phyloP scores from a whole-genome alignment of 2,888 invertebrate genomes.

The Drosophila ezoana region DNA sequence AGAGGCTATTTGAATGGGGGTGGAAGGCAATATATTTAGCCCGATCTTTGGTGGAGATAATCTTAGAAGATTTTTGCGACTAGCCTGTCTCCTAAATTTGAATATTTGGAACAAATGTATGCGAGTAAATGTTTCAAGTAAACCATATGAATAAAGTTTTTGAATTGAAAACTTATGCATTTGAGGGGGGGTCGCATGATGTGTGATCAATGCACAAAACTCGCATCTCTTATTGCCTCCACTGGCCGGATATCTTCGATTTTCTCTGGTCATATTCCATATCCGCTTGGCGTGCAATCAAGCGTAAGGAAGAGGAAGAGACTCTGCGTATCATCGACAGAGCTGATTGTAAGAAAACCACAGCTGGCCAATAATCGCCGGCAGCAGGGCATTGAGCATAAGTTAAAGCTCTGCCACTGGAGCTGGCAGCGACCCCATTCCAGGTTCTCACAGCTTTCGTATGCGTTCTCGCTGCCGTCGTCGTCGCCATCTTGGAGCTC shows the following conservation, averaged over 20 bases:
- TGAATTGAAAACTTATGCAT: no score
- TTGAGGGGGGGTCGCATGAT: not conserved
- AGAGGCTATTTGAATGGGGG: no score
- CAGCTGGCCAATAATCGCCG: slow-evolving; percentile 51
- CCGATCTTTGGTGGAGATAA: no score
- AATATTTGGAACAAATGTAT: no score
- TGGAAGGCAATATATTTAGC: no score
- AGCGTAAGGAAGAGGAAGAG: slow-evolving; percentile 30
- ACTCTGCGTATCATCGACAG: slow-evolving; percentile 23
- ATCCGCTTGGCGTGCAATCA: slow-evolving; percentile 64
- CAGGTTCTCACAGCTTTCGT: slow-evolving; percentile 55
- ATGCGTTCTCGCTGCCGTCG: not conserved
- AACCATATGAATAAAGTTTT: no score
- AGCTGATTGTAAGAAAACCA: slow-evolving; percentile 42
- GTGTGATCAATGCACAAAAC: slow-evolving; percentile 5
- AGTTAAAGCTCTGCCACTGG: slow-evolving; percentile 16
- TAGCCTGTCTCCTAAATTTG: no score
- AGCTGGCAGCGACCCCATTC: slow-evolving; percentile 22
- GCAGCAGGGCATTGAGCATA: slow-evolving; percentile 36
- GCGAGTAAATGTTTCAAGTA: no score
- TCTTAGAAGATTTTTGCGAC: no score
- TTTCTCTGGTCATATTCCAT: slow-evolving; percentile 61
- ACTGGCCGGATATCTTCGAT: slow-evolving; percentile 68
- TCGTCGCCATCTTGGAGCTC: slow-evolving; percentile 51
- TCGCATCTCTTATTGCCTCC: slow-evolving; percentile 11